Base-by-base conservation (phyloP, 2,888 invertebrate genomes). In the Heliconius ismenius region DNA sequence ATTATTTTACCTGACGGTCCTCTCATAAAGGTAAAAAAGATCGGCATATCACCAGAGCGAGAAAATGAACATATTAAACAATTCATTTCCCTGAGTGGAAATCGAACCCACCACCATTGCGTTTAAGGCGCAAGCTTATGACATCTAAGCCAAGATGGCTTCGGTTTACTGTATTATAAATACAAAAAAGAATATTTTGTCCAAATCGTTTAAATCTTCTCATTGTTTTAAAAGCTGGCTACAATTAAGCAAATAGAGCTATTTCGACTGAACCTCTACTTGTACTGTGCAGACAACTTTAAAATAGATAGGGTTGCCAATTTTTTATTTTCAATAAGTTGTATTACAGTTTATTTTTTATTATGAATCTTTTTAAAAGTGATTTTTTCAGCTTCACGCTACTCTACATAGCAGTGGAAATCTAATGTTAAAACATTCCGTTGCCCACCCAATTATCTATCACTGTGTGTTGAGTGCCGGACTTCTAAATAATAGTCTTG, bases 211-310 rank as follows among this genome's bases (percentile, higher is more conserved):
- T 49, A 39, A 73, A 58, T 58, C 21, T 65, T 58, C 65, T 67
- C 74, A 65, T 74, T 74, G 73, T 73, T 73, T 73, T 62, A 73
- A 73, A 73, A 73, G 62, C 73, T 73, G 73, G 73, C 36, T 73
- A 73, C 73, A 73, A 73, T 73, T 73, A 73, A 73, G 73, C 39
- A 73, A 73, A 73, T 73, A 73, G 73, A 73, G 73, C 73, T 73
- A 73, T 73, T 73, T 73, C 62, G 26, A 43, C 73, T 73, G 39
- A 73, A 70, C 32, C 73, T 62, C 39, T 62, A 62, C 73, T 73
- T 73, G 73, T 26, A 60, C 26, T 24, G 73, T 62, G 13, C 62
- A 73, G 60, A 39, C 73, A 62, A 39, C 36, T 36, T 36, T 73
- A 26, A 62, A 26, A 26, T 39, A n/a, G 58, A 32, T 62, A 73